Conservation (phyloP, 2,888 invertebrate species). For the Ceramica pisi region DNA sequence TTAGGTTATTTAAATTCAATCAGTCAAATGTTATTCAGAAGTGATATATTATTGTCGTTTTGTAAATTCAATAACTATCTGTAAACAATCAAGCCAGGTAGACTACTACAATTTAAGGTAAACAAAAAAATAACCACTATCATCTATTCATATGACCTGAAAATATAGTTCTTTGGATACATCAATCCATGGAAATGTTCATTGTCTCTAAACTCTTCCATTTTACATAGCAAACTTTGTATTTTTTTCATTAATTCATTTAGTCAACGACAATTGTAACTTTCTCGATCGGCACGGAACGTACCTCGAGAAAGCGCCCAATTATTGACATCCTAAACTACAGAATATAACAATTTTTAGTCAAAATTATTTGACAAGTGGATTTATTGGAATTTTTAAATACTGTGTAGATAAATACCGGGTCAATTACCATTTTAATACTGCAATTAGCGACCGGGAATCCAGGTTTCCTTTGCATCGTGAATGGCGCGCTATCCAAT, state of each 20-base stretch:
- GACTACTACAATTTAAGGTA: not conserved
- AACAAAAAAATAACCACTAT: too few species aligned
- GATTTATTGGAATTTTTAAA: slow-evolving; percentile 24
- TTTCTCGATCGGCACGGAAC: not conserved
- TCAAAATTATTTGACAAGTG: not conserved
- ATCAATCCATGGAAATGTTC: not conserved
- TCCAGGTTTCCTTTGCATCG: slow-evolving; percentile 86
- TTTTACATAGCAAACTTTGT: not conserved
- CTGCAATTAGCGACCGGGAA: slow-evolving; percentile 85
- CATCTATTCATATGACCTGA: too few species aligned
- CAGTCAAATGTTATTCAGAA: not conserved
- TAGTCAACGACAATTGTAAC: not conserved
- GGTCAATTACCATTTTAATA: slow-evolving; percentile 85
- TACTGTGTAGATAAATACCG: slow-evolving; percentile 8
- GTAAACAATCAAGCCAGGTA: not conserved
- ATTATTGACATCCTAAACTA: not conserved
- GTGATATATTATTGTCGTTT: not conserved
- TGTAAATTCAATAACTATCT: not conserved
- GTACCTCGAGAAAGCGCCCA: slow-evolving; percentile 14
- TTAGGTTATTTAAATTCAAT: not conserved
- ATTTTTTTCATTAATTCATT: not conserved
- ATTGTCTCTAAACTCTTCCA: not conserved
- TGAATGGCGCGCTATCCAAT: slow-evolving; percentile 19
- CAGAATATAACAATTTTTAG: not conserved
- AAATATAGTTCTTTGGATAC: not conserved